These are phyloP conservation scores for Macroteleia sp. DNA, from an alignment of 2,888 invertebrate species.

Conservation along the genomic window DNA sequence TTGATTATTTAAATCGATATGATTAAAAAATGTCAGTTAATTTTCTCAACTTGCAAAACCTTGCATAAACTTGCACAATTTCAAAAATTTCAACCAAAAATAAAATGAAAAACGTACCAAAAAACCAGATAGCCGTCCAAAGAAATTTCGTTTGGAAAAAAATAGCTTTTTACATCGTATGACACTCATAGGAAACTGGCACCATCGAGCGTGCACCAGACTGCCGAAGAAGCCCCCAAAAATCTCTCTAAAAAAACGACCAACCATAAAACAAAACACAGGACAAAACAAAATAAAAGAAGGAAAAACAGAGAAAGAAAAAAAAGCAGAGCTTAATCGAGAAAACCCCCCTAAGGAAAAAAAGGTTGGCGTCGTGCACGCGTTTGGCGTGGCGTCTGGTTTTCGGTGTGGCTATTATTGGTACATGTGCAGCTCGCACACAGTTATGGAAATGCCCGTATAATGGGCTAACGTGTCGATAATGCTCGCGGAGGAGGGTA, in stretches of 20 bases:
- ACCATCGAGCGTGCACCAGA: neutral
- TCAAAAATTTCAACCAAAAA: too few relatives aligned
- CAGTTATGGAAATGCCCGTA: slow-evolving; percentile 30
- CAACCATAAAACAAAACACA: slow-evolving; percentile 37
- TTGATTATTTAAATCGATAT: too few relatives aligned
- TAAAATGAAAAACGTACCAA: neutral
- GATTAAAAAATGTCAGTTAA: too few relatives aligned
- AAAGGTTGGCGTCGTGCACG: slow-evolving; percentile 49
- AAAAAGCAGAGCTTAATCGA: slow-evolving; percentile 15
- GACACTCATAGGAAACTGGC: slow-evolving; percentile 8
- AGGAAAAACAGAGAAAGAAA: neutral
- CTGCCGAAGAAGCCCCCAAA: neutral
- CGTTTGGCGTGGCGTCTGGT: slow-evolving; percentile 48
- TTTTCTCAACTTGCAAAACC: too few relatives aligned
- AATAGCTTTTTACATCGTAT: neutral
- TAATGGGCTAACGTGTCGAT: slow-evolving; percentile 49
- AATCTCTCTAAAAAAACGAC: slow-evolving; percentile 6
- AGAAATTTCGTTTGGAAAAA: neutral
- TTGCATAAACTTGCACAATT: too few relatives aligned
- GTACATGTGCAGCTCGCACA: slow-evolving; percentile 25
- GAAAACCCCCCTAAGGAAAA: slow-evolving; percentile 69
- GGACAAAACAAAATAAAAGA: too few relatives aligned
- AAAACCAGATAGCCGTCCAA: neutral
- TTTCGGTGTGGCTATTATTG: slow-evolving; percentile 68
- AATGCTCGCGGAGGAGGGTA: slow-evolving; percentile 62